These are phyloP conservation scores for Pyrrhura leucotis DNA, from an alignment of 2,797 vertebrate species.

Conservation along the genomic window DNA sequence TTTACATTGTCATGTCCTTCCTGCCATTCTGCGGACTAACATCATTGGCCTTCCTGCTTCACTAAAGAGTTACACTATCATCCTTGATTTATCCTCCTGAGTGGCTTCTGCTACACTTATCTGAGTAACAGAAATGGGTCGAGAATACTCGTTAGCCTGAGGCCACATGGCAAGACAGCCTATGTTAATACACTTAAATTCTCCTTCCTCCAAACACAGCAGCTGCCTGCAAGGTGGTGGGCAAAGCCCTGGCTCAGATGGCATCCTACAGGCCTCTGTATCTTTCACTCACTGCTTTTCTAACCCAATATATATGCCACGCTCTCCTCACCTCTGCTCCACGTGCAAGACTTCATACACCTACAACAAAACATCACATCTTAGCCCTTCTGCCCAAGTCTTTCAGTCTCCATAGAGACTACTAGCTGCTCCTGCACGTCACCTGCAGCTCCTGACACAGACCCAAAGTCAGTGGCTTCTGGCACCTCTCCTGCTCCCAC, in stretches of 20 bases:
- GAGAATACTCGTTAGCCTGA: neutral
- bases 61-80: neutral
- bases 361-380: neutral
- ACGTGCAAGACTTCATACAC: neutral
- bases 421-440: neutral
- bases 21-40: neutral
- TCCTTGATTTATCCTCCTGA: neutral
- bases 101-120: rapidly evolving
- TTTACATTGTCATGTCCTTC: neutral
- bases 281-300: neutral
- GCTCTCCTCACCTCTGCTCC: neutral
- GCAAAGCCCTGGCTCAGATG: neutral
- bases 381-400: neutral
- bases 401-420: neutral
- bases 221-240: neutral
- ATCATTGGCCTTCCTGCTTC: neutral
- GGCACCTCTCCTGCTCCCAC: neutral
- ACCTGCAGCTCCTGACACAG: neutral
- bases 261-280: neutral
- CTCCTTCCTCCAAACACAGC: neutral
- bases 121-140: neutral
- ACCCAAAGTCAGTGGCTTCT: neutral
- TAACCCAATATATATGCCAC: neutral
- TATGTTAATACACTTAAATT: neutral
- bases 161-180: neutral